Conservation (phyloP, 1,140 invertebrate species). For the Meloidogyne exigua region DNA sequence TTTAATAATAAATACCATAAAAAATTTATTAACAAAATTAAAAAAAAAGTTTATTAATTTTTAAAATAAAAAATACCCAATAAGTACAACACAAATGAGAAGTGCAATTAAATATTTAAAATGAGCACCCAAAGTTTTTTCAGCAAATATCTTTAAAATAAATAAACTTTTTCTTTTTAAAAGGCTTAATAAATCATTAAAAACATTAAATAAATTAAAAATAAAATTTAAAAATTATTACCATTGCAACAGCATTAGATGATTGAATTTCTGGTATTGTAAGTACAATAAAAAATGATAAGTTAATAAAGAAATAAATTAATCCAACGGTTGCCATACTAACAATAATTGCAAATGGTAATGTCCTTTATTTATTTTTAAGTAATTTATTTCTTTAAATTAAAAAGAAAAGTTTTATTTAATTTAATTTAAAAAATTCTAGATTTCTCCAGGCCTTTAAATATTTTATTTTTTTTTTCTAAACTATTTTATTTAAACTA, state of each 20-base stretch:
- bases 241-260: constrained; percentile 47
- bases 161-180: too few species aligned
- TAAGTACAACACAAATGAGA: constrained; percentile 52
- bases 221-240: constrained; percentile 21
- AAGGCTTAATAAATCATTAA: too few species aligned
- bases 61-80: too few species aligned
- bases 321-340: constrained; percentile 48
- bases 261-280: constrained; percentile 30
- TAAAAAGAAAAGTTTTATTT: too few species aligned
- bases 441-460: too few species aligned
- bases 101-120: constrained; percentile 53
- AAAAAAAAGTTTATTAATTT: too few species aligned
- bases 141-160: constrained; percentile 59
- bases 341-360: constrained; percentile 53
- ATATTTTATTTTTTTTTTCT: too few species aligned
- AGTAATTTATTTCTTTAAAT: too few species aligned
- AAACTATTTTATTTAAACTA: too few species aligned
- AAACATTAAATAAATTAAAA: not conserved
- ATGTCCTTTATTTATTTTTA: constrained; percentile 30
- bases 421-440: too few species aligned
- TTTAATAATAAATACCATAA: too few species aligned
- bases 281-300: constrained; percentile 51
- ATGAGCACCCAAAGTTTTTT: constrained; percentile 46
- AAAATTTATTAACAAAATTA: too few species aligned
- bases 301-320: constrained; percentile 45